phyloP scores from a whole-genome alignment of 2,797 vertebrate species.

The Leptatherina wallacei region DNA sequence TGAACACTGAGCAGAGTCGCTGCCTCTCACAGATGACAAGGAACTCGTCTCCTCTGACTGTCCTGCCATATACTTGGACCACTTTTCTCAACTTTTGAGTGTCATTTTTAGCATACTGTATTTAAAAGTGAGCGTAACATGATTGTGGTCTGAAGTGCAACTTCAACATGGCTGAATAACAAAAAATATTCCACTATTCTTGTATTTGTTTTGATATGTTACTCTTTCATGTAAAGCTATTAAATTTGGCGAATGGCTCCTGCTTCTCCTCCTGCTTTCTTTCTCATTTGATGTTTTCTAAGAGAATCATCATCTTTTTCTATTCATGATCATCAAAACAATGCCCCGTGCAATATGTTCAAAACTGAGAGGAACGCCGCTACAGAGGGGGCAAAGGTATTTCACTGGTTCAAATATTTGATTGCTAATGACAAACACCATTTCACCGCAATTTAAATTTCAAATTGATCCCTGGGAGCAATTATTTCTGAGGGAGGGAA shows the following conservation, averaged over 20 bases:
- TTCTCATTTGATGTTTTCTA: conserved; percentile 39
- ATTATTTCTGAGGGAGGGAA: conserved; percentile 75
- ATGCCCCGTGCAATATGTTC: conserved; percentile 36
- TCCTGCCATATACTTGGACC: conserved; percentile 21
- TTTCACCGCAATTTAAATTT: conserved; percentile 85
- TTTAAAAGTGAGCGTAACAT: neutral
- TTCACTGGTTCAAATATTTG: conserved; percentile 85
- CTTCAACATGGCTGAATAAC: conserved; percentile 7
- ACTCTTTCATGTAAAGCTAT: conserved; percentile 32
- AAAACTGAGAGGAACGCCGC: conserved; percentile 41
- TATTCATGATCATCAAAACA: conserved; percentile 62
- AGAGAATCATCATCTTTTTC: conserved; percentile 43
- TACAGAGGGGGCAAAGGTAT: conserved; percentile 66
- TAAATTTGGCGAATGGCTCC: conserved; percentile 33
- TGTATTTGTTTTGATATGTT: conserved; percentile 42
- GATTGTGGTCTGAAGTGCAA: conserved; percentile 9
- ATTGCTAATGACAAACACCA: conserved; percentile 86
- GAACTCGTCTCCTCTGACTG: conserved; percentile 38
- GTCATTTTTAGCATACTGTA: neutral
- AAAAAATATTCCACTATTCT: conserved; percentile 13
- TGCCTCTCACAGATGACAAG: conserved; percentile 60
- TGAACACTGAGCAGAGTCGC: conserved; percentile 76
- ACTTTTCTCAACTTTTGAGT: conserved; percentile 6
- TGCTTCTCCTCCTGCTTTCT: conserved; percentile 28
- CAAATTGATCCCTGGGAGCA: conserved; percentile 82